Percentiles rank a stretch among this genome's conserved stretches.
phyloP scores from a whole-genome alignment of 2,113 vertebrate genomes.

The Pseudopodoces humilis region DNA sequence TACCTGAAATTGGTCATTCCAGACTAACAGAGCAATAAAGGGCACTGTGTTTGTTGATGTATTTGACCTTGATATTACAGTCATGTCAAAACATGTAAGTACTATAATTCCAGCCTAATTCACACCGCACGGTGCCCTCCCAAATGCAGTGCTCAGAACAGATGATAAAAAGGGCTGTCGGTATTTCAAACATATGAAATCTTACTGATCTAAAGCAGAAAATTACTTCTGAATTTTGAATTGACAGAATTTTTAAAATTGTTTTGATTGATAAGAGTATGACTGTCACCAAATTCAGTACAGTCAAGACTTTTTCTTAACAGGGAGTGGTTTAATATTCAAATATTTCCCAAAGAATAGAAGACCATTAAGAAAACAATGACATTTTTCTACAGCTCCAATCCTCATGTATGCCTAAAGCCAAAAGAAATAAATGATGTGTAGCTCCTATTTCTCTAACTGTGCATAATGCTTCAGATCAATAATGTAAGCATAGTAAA shows the following conservation, averaged over 20 bases:
- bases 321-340: not conserved
- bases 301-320: not conserved
- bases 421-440: not conserved
- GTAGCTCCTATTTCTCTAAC: not conserved
- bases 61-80: not conserved
- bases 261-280: not conserved
- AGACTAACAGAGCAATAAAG: conserved; percentile 6
- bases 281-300: not conserved
- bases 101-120: not conserved
- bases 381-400: not conserved
- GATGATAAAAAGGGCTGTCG: not conserved
- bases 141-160: not conserved
- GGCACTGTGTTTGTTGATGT: not conserved
- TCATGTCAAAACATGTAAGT: not conserved
- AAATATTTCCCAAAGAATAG: not conserved
- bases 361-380: not conserved
- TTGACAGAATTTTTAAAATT: not conserved
- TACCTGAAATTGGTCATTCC: not conserved
- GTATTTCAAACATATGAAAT: not conserved
- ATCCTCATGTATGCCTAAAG: not conserved
- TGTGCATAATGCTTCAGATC: not conserved
- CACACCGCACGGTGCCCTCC: not conserved
- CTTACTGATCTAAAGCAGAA: not conserved
- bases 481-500: not conserved
- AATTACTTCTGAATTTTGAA: not conserved